Evolutionary conservation across 2,888 invertebrate genomes (phyloP).

Genomic region (Tetragonula carbonaria): DNA sequence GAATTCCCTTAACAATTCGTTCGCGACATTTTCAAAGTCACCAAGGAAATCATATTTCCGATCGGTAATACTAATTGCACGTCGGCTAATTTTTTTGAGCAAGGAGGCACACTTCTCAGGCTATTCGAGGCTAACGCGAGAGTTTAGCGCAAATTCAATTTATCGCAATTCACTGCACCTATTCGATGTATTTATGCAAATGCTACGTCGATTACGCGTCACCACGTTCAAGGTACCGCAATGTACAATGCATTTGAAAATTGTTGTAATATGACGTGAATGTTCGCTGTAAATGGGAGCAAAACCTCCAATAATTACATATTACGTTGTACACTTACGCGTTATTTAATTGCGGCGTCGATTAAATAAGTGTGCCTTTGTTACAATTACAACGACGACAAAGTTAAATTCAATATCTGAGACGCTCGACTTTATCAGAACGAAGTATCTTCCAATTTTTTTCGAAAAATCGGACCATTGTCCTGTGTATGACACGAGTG

Average conservation of each 20-base stretch:
- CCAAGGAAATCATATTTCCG: too few relatives aligned
- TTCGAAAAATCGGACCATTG: too few relatives aligned
- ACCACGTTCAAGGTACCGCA: conserved; percentile 32
- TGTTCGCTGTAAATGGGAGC: background rate
- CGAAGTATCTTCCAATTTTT: too few relatives aligned
- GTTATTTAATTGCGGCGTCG: background rate
- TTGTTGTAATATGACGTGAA: conserved; percentile 11
- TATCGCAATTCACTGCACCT: conserved; percentile 55
- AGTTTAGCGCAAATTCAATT: conserved; percentile 31
- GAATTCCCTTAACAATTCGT: too few relatives aligned
- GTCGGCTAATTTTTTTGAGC: background rate
- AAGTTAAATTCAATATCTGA: background rate
- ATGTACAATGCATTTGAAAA: conserved; percentile 24
- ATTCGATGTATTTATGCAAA: conserved; percentile 63
- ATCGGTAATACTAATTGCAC: too few relatives aligned
- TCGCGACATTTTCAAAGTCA: too few relatives aligned
- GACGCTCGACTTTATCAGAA: too few relatives aligned
- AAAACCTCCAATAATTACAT: background rate
- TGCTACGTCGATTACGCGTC: conserved; percentile 52
- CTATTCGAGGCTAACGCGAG: conserved; percentile 21
- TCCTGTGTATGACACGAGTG: too few relatives aligned
- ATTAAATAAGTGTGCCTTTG: background rate
- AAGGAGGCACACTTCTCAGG: background rate
- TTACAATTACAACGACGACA: background rate
- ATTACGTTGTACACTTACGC: background rate